Base-by-base conservation (phyloP, 2,113 vertebrate genomes). In the Hystrix cristata region DNA sequence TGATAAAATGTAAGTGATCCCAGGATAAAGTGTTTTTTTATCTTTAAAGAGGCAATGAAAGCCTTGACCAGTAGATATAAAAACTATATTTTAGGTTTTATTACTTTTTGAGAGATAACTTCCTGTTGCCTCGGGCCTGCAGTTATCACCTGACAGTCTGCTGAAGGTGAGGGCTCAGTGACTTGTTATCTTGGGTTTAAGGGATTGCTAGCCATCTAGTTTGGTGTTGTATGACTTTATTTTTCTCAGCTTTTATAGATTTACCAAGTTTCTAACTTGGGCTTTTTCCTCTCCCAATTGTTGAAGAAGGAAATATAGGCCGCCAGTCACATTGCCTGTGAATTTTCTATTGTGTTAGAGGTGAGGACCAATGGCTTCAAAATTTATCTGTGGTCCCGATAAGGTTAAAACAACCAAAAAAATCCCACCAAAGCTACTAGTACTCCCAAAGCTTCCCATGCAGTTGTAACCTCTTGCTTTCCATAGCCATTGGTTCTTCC, bases 301-400 rank as follows among this genome's bases (percentile, higher is more conserved):
- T 48, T 93, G 13, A 43, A 14, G 79, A 65, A 92, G 87, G 72
- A 89, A 89, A 69, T 21, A 46, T 4, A 55, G 62, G 25, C 7
- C 59, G 93, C 34, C 88, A 46, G 12, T 93, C 65, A 21, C 59
- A 64, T 85, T 91, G 72, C 38, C 27, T 31, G 0, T 65, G 78
- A 81, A 11, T 72, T 90, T 92, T 57, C 74, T 89, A 55, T 62
- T 88, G 48, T 64, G 60, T 96, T 94, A 96, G 86, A 95, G 78
- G 27, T 80, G 16, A 93, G 51, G 38, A 79, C 21, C 46, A 78
- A n/a, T 71, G 74, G 19, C 57, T 74, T 90, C 80, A 95, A 90
- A 82, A 64, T 80, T n/a, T 71, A 57, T 59, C 46, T 69, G 9
- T 96, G 87, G 34, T 55, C 78, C 53, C 74, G 71, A 46, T 93